Evolutionary conservation across 2,113 vertebrate species (phyloP).

Genomic region (Puntigrus tetrazona): DNA sequence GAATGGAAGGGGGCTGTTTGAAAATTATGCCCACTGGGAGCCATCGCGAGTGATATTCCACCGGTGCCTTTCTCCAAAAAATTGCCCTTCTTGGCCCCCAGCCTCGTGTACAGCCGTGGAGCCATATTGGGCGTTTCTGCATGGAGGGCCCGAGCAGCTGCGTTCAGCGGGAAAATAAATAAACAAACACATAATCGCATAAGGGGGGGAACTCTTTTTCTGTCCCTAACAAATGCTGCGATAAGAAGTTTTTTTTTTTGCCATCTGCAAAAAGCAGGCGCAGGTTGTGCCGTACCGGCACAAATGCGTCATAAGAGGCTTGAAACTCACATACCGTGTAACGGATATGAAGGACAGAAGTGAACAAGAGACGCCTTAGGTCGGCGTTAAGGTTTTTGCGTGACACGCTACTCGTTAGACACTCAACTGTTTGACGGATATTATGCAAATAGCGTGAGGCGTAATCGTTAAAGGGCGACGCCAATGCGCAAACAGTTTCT

Average conservation of each 20-base stretch:
- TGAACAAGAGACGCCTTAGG: conserved; percentile 11
- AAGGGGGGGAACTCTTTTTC: conserved; percentile 64
- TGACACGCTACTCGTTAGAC: neutral
- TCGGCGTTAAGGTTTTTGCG: neutral
- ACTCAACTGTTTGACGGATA: conserved; percentile 1
- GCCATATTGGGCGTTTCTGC: conserved; percentile 77
- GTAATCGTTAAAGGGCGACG: neutral
- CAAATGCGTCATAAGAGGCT: conserved; percentile 2
- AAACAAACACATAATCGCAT: conserved; percentile 73
- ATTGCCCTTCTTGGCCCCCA: conserved; percentile 70
- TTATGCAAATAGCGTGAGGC: conserved; percentile 15
- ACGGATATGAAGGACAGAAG: neutral
- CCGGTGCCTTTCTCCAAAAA: conserved; percentile 65
- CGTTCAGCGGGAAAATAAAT: conserved; percentile 76
- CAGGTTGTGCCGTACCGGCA: conserved; percentile 35
- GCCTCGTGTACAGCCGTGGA: conserved; percentile 72
- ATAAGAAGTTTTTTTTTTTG: conserved; percentile 71
- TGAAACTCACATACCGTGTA: neutral
- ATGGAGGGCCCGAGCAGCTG: conserved; percentile 62
- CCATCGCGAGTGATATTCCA: conserved; percentile 70
- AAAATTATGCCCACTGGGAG: conserved; percentile 74
- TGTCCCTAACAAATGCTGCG: conserved; percentile 63
- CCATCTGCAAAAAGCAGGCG: conserved; percentile 73
- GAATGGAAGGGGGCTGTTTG: conserved; percentile 47
- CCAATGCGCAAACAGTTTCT: conserved; percentile 3